Evolutionary conservation across 1,140 invertebrate genomes (phyloP).

Genomic region (Charaxes varanes): DNA sequence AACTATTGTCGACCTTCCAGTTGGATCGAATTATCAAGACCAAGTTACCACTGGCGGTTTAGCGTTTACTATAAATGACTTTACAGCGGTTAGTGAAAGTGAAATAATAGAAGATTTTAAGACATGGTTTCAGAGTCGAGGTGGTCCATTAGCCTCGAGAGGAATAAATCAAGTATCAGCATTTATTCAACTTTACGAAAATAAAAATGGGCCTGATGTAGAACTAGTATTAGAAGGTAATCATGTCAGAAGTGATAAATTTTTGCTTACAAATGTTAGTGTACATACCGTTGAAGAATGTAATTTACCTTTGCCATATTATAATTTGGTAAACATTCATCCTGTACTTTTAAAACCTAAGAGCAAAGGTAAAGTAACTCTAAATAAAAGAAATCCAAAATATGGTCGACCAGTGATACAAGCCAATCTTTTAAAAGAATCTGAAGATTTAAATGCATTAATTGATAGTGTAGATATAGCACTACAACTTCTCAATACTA

Average conservation of each 20-base stretch:
- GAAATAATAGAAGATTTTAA: constrained; percentile 63
- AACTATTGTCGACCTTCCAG: constrained; percentile 75
- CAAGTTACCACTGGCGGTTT: constrained; percentile 73
- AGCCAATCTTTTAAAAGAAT: constrained; percentile 91
- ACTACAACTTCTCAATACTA: constrained; percentile 58
- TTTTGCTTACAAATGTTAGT: constrained; percentile 59
- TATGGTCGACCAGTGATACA: constrained; percentile 91
- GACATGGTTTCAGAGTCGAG: constrained; percentile 59
- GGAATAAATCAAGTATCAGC: constrained; percentile 59
- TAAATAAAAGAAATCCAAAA: constrained; percentile 87
- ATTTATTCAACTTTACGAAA: constrained; percentile 61
- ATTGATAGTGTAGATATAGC: constrained; percentile 89
- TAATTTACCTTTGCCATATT: constrained; percentile 54
- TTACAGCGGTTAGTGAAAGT: constrained; percentile 36
- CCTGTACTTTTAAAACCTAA: constrained; percentile 89
- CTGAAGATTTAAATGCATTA: constrained; percentile 84
- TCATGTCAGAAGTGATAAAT: constrained; percentile 62
- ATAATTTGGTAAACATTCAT: constrained; percentile 75
- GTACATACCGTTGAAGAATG: constrained; percentile 55
- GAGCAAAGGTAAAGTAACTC: constrained; percentile 84
- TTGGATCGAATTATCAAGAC: constrained; percentile 79
- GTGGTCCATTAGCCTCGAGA: constrained; percentile 55
- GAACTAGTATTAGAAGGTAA: constrained; percentile 60
- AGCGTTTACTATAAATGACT: constrained; percentile 42
- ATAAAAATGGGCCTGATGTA: constrained; percentile 58